Base-by-base conservation (phyloP, 2,797 vertebrate species). In the Crocidura indochinensis region DNA sequence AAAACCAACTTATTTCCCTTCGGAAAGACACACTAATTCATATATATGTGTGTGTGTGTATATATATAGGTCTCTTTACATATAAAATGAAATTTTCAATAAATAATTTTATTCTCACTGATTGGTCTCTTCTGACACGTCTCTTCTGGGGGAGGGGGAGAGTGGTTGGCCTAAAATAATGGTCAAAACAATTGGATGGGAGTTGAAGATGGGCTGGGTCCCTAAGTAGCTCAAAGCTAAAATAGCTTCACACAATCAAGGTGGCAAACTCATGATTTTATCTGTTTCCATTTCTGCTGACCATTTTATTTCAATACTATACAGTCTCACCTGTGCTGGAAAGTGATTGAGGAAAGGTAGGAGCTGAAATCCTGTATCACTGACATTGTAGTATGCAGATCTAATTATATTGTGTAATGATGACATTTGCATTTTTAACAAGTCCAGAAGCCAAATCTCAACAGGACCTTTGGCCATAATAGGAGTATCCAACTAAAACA, bases 331-430 rank as follows among this genome's bases (percentile, higher is more conserved):
- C 98, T 99, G 98, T 51, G 98, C 98, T 77, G 97, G 98, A 86
- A 98, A 98, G 0, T 98, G 95, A 78, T 93, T 86, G 64, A 98
- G 97, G 91, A 98, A 98, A 77, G 65, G 95, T 65, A 98, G 65
- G 51, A 98, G 80, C 6, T 98, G 96, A 90, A 96, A 98, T 51
- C 96, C 97, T 0, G 97, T 87, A 78, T 99, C 99, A 81, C 97
- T 98, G 76, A 98, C 98, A 76, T 98, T 97, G 91, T 97, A 97
- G 96, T 93, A 98, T 0, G 98, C 98, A 22, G 96, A 92, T 94
- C 97, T 98, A 93, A 98, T 98, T 91, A 99, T 97, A 75, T 97
- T 97, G 89, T 98, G 98, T 53, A 99, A 95, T 8, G 98, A 99
- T 3, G 87, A 93, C 96, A 98, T 98, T 89, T 99, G 98, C 87